phyloP scores from a whole-genome alignment of 30 jellyfish, hydroid and myxozoan species.

The Cassiopea xamachana region DNA sequence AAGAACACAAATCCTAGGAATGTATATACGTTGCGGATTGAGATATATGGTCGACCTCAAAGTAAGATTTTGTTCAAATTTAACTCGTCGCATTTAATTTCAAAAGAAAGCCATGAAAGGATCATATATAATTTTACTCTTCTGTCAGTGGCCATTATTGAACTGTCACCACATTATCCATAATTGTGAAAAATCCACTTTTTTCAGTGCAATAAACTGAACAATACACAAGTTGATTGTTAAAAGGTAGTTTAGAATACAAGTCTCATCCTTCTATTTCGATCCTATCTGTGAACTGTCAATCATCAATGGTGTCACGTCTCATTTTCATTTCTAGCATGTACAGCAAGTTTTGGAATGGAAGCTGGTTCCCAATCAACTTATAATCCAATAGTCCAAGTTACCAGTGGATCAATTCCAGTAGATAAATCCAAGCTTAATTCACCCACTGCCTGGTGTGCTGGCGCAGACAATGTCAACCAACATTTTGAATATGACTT shows the following conservation, averaged over 20 bases:
- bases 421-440: conserved; percentile 17
- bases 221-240: too few species aligned
- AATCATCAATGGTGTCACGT: too few species aligned
- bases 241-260: too few species aligned
- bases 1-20: neutral
- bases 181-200: too few species aligned
- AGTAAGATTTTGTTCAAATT: neutral
- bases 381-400: conserved; percentile 29
- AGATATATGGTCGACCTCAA: conserved; percentile 57
- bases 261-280: too few species aligned
- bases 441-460: conserved; percentile 56
- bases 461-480: neutral
- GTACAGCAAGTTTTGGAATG: conserved; percentile 60
- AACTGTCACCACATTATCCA: too few species aligned
- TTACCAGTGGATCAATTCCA: conserved; percentile 44
- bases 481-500: conserved; percentile 42
- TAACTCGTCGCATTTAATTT: neutral
- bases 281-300: too few species aligned
- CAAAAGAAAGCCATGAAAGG: too few species aligned
- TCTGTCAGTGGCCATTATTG: too few species aligned
- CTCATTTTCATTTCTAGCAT: neutral
- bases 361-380: conserved; percentile 39
- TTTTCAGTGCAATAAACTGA: too few species aligned
- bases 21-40: conserved; percentile 48
- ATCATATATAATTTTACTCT: too few species aligned